These are phyloP conservation scores for Drosophila ustulata DNA, from an alignment of 2,888 invertebrate species.

Conservation along the genomic window DNA sequence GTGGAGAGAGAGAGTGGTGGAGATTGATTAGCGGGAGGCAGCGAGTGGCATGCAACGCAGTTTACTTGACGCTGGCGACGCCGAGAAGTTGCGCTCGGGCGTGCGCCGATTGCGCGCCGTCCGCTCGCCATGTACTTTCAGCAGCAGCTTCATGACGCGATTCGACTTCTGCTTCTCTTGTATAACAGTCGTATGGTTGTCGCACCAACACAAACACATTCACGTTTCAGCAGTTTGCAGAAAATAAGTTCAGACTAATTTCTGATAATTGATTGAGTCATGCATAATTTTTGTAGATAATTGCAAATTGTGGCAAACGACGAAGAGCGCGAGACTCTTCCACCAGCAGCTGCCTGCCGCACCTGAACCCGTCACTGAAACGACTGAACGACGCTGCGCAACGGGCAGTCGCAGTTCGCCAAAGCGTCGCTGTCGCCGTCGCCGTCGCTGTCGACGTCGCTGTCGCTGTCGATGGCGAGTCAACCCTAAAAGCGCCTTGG, in stretches of 20 bases:
- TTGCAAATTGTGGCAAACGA: slow-evolving; percentile 1
- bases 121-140: slow-evolving; percentile 84
- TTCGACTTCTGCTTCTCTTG: neutral
- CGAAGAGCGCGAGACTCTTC: slow-evolving; percentile 20
- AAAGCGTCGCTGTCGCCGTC: slow-evolving; percentile 13
- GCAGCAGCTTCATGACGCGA: slow-evolving; percentile 81
- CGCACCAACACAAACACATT: neutral
- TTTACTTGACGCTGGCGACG: slow-evolving; percentile 43
- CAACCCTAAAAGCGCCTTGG: slow-evolving; percentile 31
- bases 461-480: slow-evolving; percentile 10
- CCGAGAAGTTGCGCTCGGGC: slow-evolving; percentile 61
- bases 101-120: slow-evolving; percentile 77
- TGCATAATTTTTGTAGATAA: slow-evolving; percentile 6
- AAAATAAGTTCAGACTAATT: slow-evolving; percentile 29
- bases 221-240: neutral
- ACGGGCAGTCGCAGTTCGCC: slow-evolving; percentile 30
- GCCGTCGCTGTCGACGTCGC: slow-evolving; percentile 19
- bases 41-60: neutral
- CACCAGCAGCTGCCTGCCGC: slow-evolving; percentile 59
- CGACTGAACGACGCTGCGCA: slow-evolving; percentile 61
- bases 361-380: slow-evolving; percentile 77
- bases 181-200: slow-evolving; percentile 29
- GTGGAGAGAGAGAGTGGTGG: too few relatives aligned
- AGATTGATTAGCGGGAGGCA: neutral
- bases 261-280: slow-evolving; percentile 31